Base-by-base conservation (phyloP, 2,888 invertebrate species). In the Pasiphila rectangulata region DNA sequence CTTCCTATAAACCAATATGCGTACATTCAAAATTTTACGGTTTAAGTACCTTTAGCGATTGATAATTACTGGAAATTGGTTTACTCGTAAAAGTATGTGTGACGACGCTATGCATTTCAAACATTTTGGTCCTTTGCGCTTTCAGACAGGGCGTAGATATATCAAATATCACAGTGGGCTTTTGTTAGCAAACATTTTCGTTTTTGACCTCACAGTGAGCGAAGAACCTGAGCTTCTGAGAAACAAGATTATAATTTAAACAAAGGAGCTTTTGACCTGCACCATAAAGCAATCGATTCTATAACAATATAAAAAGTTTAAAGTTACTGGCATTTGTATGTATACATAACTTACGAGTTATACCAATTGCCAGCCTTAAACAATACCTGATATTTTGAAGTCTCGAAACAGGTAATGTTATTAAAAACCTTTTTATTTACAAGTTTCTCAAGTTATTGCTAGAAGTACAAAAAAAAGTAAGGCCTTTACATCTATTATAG, bases 241-340 rank as follows among this genome's bases (percentile, higher is more conserved):
- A 51, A 54, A 35, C 25, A 21, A 38, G 23, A 56, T 54, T 56
- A 57, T 57, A 60, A 61, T 46, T 63, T 69, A 67, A 76, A 79
- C 76, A 77, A 77, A 70, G 55, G 65, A 37, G 51, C 63, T 66
- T 69, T 72, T 46, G 66, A 58, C 66, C 58, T 57, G 56, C 63
- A 56, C 57, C 50, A 57, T 64, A 63, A 61, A 63, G 51, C 47
- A 57, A 59, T 50, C 51, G 64, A 63, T 65, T 65, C 48, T 59
- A 61, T 57, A 72, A 72, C 69, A 70, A 69, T 66, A 58, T 67
- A 72, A 68, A 67, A 71, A 64, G 63, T 64, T 63, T 67, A 50
- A 57, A 59, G 61, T 75, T 70, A 68, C 64, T n/a, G n/a, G n/a
- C n/a, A n/a, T n/a, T n/a, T n/a, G n/a, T n/a, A n/a, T n/a, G n/a